Percentiles rank a stretch among this genome's conserved stretches.
These are phyloP conservation scores for Cheilosia soror DNA, from an alignment of 2,888 invertebrate species.

Conservation along the genomic window DNA sequence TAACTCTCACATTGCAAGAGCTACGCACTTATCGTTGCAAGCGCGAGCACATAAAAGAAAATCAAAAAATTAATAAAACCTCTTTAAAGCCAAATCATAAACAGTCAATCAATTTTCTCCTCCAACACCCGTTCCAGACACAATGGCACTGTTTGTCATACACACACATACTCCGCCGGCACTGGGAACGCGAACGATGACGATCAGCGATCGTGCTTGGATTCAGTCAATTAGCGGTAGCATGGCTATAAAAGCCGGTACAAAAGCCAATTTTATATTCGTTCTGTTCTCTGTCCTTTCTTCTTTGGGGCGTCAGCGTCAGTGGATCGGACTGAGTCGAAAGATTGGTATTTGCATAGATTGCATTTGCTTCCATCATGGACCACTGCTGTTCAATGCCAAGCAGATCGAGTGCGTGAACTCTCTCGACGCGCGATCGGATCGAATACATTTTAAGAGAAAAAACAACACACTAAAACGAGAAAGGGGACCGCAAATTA, in stretches of 20 bases:
- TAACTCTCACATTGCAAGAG: constrained; percentile 32
- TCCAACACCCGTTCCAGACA: constrained; percentile 66
- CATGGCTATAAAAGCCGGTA: constrained; percentile 57
- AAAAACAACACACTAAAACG: constrained; percentile 46
- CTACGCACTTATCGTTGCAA: constrained; percentile 30
- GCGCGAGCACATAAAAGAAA: constrained; percentile 35
- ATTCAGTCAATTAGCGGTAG: constrained; percentile 68
- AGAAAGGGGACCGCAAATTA: constrained; percentile 66
- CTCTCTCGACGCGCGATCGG: constrained; percentile 38
- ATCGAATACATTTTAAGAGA: constrained; percentile 59
- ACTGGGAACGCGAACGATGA: constrained; percentile 19
- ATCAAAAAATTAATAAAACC: constrained; percentile 46
- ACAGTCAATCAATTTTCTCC: constrained; percentile 72
- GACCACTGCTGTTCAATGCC: constrained; percentile 64
- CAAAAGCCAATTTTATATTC: constrained; percentile 40
- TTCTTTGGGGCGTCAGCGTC: not conserved
- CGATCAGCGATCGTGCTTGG: constrained; percentile 55
- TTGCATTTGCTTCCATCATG: constrained; percentile 30
- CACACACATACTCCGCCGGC: constrained; percentile 10
- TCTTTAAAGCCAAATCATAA: constrained; percentile 63
- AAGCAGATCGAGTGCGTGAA: constrained; percentile 70
- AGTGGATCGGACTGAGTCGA: not conserved
- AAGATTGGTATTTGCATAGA: constrained; percentile 14
- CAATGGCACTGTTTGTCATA: constrained; percentile 71
- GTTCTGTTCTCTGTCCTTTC: constrained; percentile 21